These are phyloP conservation scores for Chrosomus eos DNA, from an alignment of 2,797 vertebrate species.

Conservation along the genomic window DNA sequence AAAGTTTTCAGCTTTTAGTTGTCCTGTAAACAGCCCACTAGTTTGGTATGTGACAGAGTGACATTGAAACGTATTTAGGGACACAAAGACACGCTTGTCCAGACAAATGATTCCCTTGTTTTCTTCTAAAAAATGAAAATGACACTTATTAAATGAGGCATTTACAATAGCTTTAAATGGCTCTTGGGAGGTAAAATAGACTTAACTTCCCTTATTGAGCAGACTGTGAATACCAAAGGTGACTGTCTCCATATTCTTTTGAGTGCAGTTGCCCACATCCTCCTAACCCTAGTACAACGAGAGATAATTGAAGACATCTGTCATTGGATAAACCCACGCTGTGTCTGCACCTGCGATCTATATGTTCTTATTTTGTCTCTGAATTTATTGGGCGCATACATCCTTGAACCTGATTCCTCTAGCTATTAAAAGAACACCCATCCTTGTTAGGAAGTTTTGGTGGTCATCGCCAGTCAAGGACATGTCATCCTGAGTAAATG, in stretches of 20 bases:
- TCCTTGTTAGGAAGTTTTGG: neutral
- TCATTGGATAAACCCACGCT: neutral
- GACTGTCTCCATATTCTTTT: neutral
- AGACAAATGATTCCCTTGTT: conserved; percentile 12
- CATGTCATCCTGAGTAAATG: conserved; percentile 14
- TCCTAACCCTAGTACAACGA: neutral
- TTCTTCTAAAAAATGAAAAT: conserved; percentile 4
- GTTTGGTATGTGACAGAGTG: neutral
- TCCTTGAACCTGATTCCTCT: neutral
- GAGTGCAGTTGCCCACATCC: neutral
- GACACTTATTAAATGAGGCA: conserved; percentile 9
- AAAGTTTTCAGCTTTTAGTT: neutral
- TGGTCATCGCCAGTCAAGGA: conserved; percentile 31
- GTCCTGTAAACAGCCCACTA: too few species aligned
- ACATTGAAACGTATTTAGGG: neutral
- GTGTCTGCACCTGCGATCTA: neutral
- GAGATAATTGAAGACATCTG: conserved; percentile 19
- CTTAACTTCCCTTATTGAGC: neutral
- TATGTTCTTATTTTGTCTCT: neutral
- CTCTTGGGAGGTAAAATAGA: conserved; percentile 2
- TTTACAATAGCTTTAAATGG: neutral
- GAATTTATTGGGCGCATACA: neutral
- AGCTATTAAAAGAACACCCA: conserved; percentile 14
- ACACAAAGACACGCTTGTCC: conserved; percentile 2
- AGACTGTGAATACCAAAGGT: conserved; percentile 8